phyloP scores from a whole-genome alignment of 2,113 vertebrate genomes.

The Amblyornis subalaris region DNA sequence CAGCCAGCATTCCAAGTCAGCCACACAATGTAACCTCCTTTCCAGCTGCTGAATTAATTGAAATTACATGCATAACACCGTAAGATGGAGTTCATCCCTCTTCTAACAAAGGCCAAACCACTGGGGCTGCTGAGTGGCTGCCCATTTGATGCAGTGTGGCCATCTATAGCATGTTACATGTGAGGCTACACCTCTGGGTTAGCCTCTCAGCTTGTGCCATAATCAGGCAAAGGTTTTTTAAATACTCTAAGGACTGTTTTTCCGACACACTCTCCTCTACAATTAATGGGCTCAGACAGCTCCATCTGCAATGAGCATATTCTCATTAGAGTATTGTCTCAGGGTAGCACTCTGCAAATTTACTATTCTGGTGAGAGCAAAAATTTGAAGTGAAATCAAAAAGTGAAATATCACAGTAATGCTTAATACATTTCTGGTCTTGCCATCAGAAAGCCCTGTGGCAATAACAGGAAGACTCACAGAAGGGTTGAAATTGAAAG shows the following conservation, averaged over 20 bases:
- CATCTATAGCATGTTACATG: not conserved
- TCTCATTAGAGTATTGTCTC: slow-evolving; percentile 11
- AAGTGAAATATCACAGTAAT: not conserved
- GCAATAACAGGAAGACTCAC: not conserved
- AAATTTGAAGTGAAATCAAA: not conserved
- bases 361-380: not conserved
- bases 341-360: not conserved
- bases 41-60: not conserved
- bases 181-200: not conserved
- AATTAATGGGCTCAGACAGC: slow-evolving; percentile 17
- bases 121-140: not conserved
- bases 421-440: not conserved
- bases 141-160: not conserved
- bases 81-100: not conserved
- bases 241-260: not conserved
- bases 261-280: not conserved
- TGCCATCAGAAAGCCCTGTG: not conserved
- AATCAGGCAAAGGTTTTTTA: not conserved
- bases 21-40: not conserved
- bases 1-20: not conserved
- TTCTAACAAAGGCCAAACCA: not conserved
- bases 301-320: slow-evolving; percentile 14
- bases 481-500: not conserved
- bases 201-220: not conserved
- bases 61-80: fast-evolving